Evolutionary conservation across 2,113 vertebrate species (phyloP), one percentile per base, ranked within the genome.

Genomic region (Steatornis caripensis): DNA sequence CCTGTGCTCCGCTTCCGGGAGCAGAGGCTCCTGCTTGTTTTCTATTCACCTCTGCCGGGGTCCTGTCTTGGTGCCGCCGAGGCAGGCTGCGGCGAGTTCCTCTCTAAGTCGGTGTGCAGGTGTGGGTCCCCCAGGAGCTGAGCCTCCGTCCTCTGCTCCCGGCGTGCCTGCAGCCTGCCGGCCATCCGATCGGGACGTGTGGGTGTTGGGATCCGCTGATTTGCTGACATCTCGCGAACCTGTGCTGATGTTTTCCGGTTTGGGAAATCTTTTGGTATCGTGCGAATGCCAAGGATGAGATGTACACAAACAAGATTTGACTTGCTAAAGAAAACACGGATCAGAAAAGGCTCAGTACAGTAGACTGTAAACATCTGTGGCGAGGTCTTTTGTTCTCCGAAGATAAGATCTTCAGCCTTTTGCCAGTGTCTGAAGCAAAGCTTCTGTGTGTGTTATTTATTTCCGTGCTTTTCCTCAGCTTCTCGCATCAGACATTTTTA

Each of bases 231-330:
- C 75, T 46, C 79, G 81, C 82, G 51, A 65, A 54, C 43, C 48
- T 27, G 20, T 1, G 0, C 53, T 14, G 92, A 55, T 55, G 16
- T 68, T 85, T 94, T 60, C 86, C 13, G 2, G 27, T 69, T 36
- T 80, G 75, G 81, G 94, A 75, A 69, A 41, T 69, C 48, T 12
- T 2, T 22, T 68, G 82, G 91, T 51, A 34, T 75, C 18, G 11
- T 69, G 83, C 29, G 87, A 93, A 65, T 76, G 84, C 80, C 91
- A 91, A 89, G 90, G 86, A 68, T 90, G 94, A 84, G 95, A 77
- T 64, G 55, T n/a, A 90, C 93, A 94, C 94, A 91, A 88, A 83
- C 95, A 95, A 91, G 96, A 93, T 77, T 74, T 85, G 92, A 96
- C 95, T 96, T 90, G 95, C 93, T 85, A 84, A 66, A 85, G 92